These are phyloP conservation scores for Nannoperca australis DNA, from an alignment of 2,797 vertebrate genomes.

Conservation along the genomic window DNA sequence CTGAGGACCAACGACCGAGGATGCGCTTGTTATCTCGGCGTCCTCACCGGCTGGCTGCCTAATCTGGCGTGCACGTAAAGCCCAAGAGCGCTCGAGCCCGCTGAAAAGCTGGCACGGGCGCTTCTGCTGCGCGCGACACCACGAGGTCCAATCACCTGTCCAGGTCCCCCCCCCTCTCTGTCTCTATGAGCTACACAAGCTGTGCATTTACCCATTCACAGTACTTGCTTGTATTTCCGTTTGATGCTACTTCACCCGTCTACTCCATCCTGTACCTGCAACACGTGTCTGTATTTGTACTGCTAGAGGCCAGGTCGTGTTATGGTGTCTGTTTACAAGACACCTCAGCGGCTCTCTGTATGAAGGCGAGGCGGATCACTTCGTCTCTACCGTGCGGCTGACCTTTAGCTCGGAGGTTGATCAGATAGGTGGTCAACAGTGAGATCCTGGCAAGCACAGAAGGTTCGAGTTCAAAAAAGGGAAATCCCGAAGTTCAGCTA, in stretches of 20 bases:
- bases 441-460: conserved; percentile 16
- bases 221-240: not conserved
- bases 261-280: no score
- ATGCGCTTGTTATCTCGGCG: conserved; percentile 33
- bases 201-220: not conserved
- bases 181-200: no score
- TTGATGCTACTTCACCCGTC: not conserved
- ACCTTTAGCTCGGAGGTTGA: conserved; percentile 23
- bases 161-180: not conserved
- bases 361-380: conserved; percentile 10
- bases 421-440: conserved; percentile 11
- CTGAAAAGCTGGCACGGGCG: conserved; percentile 12
- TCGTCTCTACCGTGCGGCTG: conserved; percentile 9
- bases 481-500: conserved; percentile 31
- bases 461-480: conserved; percentile 19
- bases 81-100: conserved; percentile 53
- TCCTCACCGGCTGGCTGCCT: conserved; percentile 49
- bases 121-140: conserved; percentile 50
- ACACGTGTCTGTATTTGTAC: not conserved
- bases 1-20: conserved; percentile 6
- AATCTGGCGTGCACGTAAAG: conserved; percentile 62
- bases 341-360: not conserved
- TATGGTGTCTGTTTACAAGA: not conserved
- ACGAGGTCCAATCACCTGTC: conserved; percentile 22
- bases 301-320: not conserved